Conservation (phyloP, 2,797 vertebrate species). For the Meriones psammophilus region DNA sequence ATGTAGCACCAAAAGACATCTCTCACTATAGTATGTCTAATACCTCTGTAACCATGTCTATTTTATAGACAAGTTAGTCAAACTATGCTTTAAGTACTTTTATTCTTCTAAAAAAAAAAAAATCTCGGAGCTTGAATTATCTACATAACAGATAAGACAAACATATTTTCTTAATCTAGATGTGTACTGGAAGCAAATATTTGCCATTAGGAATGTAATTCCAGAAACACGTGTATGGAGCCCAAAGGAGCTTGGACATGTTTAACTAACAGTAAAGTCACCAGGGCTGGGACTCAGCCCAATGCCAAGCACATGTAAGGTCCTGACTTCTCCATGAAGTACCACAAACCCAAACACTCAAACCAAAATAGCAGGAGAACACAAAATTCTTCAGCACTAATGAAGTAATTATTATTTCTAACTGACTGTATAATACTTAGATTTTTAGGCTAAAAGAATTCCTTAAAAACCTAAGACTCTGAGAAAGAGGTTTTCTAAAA, state of each 20-base stretch:
- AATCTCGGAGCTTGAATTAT: not conserved
- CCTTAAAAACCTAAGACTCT: conserved; percentile 49
- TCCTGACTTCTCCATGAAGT: not conserved
- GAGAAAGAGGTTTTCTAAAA: conserved; percentile 61
- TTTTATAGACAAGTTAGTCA: conserved; percentile 64
- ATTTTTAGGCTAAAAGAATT: conserved; percentile 16
- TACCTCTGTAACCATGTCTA: not conserved
- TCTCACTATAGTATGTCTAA: not conserved
- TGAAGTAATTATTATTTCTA: conserved; percentile 49
- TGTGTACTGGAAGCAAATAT: not conserved
- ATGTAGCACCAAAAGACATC: not conserved
- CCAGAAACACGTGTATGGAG: not conserved
- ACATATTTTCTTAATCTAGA: conserved; percentile 16
- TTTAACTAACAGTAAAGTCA: conserved; percentile 9
- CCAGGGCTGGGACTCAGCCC: not conserved
- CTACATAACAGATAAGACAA: not conserved
- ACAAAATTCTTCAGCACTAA: not conserved
- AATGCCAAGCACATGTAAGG: not conserved
- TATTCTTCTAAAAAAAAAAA: conserved; percentile 33
- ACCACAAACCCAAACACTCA: not conserved
- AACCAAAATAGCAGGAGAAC: not conserved
- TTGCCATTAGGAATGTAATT: not conserved
- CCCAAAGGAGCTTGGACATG: not conserved
- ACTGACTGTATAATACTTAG: not conserved
- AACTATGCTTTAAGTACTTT: conserved; percentile 14